These are phyloP conservation scores for Physella acuta DNA, from an alignment of 1,140 invertebrate genomes.

Conservation along the genomic window DNA sequence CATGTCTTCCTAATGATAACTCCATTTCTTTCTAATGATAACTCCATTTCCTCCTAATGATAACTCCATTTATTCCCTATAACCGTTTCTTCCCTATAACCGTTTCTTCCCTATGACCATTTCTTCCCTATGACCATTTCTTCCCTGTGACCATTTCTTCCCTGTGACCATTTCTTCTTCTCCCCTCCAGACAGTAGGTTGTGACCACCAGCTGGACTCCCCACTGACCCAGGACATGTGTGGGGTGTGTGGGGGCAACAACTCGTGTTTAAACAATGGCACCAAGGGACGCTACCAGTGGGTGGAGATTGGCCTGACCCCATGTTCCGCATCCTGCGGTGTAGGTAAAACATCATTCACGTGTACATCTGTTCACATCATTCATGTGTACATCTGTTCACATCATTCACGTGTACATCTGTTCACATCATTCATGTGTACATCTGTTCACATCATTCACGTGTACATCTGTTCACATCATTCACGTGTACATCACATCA, in stretches of 20 bases:
- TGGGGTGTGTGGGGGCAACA: conserved; percentile 84
- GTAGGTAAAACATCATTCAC: conserved; percentile 72
- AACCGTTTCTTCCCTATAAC: no score
- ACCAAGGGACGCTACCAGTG: conserved; percentile 72
- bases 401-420: background rate
- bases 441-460: background rate
- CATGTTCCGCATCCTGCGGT: conserved; percentile 86
- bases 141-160: no score
- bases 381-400: background rate
- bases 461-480: background rate
- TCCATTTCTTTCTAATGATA: no score
- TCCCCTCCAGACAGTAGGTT: conserved; percentile 80
- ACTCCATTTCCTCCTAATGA: no score
- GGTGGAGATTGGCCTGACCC: conserved; percentile 74
- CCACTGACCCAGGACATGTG: conserved; percentile 75
- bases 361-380: no score
- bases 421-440: background rate
- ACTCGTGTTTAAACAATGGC: conserved; percentile 76
- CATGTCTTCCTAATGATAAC: no score
- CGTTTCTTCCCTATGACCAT: no score
- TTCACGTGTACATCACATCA: background rate
- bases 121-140: no score
- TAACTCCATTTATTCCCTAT: no score
- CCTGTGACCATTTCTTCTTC: no score
- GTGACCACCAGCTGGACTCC: conserved; percentile 81